Evolutionary conservation across 2,888 invertebrate genomes (phyloP), one percentile per base, ranked within the genome.

Genomic region (Hylaea fasciaria): DNA sequence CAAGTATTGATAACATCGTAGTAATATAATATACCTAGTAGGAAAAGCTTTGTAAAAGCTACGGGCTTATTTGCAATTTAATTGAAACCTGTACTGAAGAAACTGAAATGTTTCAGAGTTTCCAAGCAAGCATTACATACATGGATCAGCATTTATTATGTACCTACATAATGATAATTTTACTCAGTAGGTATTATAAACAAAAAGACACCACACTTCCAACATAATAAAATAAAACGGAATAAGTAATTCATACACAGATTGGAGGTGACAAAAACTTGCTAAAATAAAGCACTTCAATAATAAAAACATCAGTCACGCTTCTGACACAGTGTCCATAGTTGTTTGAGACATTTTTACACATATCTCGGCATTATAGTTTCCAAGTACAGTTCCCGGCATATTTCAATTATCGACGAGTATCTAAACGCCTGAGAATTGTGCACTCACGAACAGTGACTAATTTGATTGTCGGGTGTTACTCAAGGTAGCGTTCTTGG

Each of bases 381-480:
- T 57, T 55, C 51, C 59, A 41, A 49, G 52, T 46, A 59, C 44
- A 45, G 57, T 58, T 62, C 54, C 46, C 56, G 50, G 54, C 63
- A 59, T 58, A 64, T 60, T 58, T 65, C 81, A 87, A 88, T 89
- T 89, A 88, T 77, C 86, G 66, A 58, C 29, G 37, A 58, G 62
- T 65, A 68, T 75, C 85, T 86, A 80, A 86, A 79, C 66, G 77
- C 46, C 35, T 81, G 83, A 80, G 76, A 89, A 89, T 80, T 80
- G 77, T 64, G 65, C 62, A 61, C 80, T 83, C 89, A 89, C 89
- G 89, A 75, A 72, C 57, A 62, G 58, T 64, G 70, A 78, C 86
- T 88, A 87, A 88, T 88, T 87, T 87, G 86, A 85, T 82, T 84
- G 86, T 78, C 86, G 80, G 76, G 64, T 62, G 75, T 81, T 74